Percentiles rank a stretch among this genome's conserved stretches.
Evolutionary conservation across 2,113 vertebrate species (phyloP).

Genomic region (Pseudorectes ferrugineus): DNA sequence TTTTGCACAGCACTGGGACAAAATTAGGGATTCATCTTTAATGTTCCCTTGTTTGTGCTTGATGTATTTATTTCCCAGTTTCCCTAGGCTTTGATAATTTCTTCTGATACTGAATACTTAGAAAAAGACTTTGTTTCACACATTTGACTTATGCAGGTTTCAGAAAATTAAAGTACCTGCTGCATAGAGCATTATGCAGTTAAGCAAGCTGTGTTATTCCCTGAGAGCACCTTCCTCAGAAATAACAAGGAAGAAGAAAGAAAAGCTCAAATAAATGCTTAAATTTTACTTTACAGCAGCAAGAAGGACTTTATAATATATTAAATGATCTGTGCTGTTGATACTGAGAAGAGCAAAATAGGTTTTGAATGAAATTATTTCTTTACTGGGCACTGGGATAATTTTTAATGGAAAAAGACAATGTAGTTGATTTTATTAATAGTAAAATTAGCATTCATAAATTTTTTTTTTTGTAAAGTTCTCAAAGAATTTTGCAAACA

Average conservation of each 20-base stretch:
- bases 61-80: not conserved
- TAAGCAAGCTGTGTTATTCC: not conserved
- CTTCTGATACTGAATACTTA: not conserved
- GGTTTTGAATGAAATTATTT: not conserved
- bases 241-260: not conserved
- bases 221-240: not conserved
- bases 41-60: not conserved
- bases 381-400: not conserved
- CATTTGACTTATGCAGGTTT: not conserved
- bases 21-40: not conserved
- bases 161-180: not conserved
- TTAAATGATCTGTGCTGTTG: not conserved
- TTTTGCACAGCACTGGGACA: not conserved
- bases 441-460: not conserved
- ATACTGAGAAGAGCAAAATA: not conserved
- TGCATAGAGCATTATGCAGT: not conserved
- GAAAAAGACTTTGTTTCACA: not conserved
- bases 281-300: not conserved
- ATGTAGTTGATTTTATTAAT: not conserved
- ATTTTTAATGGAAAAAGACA: not conserved
- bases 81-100: not conserved
- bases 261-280: not conserved
- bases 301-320: conserved; percentile 2
- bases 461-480: not conserved
- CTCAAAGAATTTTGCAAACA: not conserved